phyloP scores from a whole-genome alignment of 2,797 vertebrate genomes.

The Carduelis carduelis region DNA sequence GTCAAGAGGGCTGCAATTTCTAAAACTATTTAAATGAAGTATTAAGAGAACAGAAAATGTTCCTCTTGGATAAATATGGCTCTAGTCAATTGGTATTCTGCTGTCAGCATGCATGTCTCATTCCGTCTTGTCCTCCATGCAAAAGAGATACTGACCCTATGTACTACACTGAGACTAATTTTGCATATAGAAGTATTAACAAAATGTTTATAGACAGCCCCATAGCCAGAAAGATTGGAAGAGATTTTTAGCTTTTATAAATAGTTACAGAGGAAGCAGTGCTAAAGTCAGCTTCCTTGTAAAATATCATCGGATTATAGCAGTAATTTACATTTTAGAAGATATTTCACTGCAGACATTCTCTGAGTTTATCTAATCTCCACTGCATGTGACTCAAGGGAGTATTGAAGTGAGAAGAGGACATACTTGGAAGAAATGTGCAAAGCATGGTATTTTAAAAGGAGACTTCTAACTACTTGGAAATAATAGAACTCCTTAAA shows the following conservation, averaged over 20 bases:
- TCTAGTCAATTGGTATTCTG: conserved; percentile 8
- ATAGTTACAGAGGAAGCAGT: background rate
- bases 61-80: background rate
- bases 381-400: background rate
- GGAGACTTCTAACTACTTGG: background rate
- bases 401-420: background rate
- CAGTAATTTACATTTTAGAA: conserved; percentile 33
- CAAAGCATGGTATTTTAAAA: background rate
- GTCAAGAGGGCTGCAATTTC: background rate
- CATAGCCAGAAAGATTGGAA: background rate
- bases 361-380: background rate
- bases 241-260: background rate
- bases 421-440: background rate
- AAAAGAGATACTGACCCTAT: conserved; percentile 8
- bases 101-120: background rate
- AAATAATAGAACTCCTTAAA: background rate
- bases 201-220: background rate
- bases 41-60: background rate
- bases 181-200: background rate
- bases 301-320: conserved; percentile 26
- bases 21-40: conserved; percentile 3
- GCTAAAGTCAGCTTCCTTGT: background rate
- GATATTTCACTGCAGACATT: background rate
- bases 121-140: conserved; percentile 3
- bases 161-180: background rate